These are phyloP conservation scores for Neomicropteryx cornuta DNA, from an alignment of 1,140 invertebrate species.

Conservation along the genomic window DNA sequence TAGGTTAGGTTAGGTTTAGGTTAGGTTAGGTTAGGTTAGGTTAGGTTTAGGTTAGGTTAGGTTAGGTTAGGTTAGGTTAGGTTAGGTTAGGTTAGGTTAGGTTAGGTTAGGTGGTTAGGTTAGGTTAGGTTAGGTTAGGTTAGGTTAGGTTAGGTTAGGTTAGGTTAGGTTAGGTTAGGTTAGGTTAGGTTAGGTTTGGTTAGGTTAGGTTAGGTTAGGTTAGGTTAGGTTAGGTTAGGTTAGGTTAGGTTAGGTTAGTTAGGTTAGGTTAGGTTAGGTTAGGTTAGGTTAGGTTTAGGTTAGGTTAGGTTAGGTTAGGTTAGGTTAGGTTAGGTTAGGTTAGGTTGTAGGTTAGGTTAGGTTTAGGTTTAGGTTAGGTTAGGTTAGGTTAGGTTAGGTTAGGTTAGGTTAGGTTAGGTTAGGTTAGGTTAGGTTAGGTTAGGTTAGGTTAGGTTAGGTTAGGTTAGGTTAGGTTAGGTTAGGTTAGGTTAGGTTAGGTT, in stretches of 20 bases:
- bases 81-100: constrained; percentile 11
- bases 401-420: constrained; percentile 10
- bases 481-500: constrained; percentile 15
- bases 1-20: constrained; percentile 13
- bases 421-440: constrained; percentile 11
- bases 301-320: constrained; percentile 12
- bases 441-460: constrained; percentile 12
- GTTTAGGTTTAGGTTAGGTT: constrained; percentile 11
- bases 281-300: constrained; percentile 11
- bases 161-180: constrained; percentile 14
- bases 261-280: constrained; percentile 12
- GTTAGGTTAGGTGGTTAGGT: constrained; percentile 12
- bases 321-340: constrained; percentile 12
- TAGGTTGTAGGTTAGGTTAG: constrained; percentile 12
- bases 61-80: constrained; percentile 14
- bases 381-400: constrained; percentile 11
- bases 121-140: constrained; percentile 10
- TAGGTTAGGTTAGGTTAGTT: constrained; percentile 11
- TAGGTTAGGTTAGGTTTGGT: constrained; percentile 13
- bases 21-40: constrained; percentile 15
- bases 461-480: constrained; percentile 13
- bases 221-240: constrained; percentile 12
- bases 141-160: constrained; percentile 12
- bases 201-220: constrained; percentile 11
- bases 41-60: constrained; percentile 15